phyloP scores from a whole-genome alignment of 2,113 vertebrate species.

The Psophia crepitans region DNA sequence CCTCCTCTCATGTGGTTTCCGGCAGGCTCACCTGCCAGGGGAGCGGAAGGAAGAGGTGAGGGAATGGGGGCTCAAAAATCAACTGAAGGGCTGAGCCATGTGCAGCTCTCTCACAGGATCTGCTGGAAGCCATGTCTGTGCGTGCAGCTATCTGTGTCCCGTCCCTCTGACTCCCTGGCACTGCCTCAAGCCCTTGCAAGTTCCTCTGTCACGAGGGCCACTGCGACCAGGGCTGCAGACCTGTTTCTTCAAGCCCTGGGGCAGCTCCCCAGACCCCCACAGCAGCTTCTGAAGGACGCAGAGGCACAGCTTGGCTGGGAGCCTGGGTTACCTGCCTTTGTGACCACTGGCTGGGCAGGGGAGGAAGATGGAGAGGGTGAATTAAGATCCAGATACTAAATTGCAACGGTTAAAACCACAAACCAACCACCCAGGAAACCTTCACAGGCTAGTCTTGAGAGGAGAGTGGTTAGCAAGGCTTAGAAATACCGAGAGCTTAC shows the following conservation, averaged over 20 bases:
- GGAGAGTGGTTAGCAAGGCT: neutral
- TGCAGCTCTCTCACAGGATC: neutral
- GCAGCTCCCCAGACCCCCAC: neutral
- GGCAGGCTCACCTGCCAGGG: neutral
- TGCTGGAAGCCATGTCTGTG: neutral
- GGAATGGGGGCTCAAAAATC: neutral
- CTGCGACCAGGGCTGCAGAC: rapidly evolving
- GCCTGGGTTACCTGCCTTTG: neutral
- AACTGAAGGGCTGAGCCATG: rapidly evolving
- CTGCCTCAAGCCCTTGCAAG: neutral
- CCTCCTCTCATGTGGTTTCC: neutral
- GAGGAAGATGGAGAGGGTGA: neutral
- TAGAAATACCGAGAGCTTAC: neutral
- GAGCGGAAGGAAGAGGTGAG: neutral
- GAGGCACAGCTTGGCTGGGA: neutral
- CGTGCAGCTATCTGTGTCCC: neutral
- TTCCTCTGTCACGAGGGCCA: neutral
- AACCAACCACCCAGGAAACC: neutral
- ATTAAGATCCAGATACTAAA: neutral
- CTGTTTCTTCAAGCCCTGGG: rapidly evolving
- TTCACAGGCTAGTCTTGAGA: neutral
- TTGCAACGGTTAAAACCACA: neutral
- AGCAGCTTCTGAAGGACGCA: neutral
- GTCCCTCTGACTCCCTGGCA: neutral
- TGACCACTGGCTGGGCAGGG: neutral